Conservation (phyloP, 1,140 invertebrate species). For the Caenorhabditis tropicalis region DNA sequence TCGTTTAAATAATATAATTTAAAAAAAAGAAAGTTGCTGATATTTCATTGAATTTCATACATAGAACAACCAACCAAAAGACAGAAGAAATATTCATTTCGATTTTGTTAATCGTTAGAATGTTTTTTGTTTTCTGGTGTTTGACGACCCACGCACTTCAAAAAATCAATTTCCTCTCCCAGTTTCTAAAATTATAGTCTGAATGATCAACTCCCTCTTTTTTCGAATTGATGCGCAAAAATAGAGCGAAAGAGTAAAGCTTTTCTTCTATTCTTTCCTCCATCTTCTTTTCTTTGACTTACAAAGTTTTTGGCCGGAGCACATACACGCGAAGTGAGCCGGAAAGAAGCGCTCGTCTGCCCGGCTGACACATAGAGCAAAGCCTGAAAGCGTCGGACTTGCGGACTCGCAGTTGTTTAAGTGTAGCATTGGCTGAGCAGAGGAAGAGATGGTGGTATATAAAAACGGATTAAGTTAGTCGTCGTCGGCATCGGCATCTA, state of each 20-base stretch:
- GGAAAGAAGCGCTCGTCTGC: conserved; percentile 24
- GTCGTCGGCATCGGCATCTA: conserved; percentile 22
- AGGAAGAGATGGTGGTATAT: conserved; percentile 31
- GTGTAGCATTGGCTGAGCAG: not conserved
- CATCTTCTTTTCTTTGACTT: conserved; percentile 3
- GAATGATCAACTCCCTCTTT: not conserved
- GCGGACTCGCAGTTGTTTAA: not conserved
- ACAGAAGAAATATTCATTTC: no score
- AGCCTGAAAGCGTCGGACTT: conserved; percentile 32
- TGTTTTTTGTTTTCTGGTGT: not conserved
- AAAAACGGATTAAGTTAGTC: conserved; percentile 40
- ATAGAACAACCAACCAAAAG: no score
- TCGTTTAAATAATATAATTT: not conserved
- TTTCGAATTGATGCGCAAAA: not conserved
- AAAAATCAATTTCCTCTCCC: no score
- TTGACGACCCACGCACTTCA: no score
- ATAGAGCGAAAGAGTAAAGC: not conserved
- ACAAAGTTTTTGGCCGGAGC: conserved; percentile 1
- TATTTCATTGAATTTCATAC: no score
- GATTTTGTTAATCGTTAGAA: not conserved
- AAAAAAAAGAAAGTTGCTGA: no score
- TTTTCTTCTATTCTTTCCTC: conserved; percentile 4
- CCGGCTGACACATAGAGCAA: not conserved
- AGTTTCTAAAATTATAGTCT: not conserved
- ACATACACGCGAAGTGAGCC: conserved; percentile 44